Conservation (phyloP, 1,140 invertebrate genomes). For the Amphibalanus amphitrite region DNA sequence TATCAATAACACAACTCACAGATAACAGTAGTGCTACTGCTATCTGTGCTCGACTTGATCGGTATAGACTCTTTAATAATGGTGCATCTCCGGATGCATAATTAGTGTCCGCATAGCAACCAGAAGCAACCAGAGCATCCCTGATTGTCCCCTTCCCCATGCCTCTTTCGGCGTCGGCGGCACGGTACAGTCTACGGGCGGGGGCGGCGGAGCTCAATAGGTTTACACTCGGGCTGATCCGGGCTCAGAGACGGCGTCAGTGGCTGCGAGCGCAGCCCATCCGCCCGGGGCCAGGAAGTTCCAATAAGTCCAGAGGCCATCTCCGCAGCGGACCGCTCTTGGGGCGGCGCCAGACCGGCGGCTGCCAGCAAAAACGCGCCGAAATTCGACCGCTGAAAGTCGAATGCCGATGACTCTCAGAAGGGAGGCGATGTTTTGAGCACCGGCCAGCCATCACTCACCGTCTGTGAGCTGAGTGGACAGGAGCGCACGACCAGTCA, state of each 20-base stretch:
- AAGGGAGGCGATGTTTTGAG: not conserved
- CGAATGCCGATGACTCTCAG: not conserved
- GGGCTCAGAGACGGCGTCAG: not conserved
- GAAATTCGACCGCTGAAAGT: not conserved
- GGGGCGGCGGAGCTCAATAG: not conserved
- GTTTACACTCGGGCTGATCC: not conserved
- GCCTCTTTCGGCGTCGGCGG: too few relatives aligned
- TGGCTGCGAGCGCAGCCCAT: not conserved
- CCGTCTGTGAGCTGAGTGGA: not conserved
- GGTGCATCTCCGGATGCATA: too few relatives aligned
- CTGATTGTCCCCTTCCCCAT: too few relatives aligned
- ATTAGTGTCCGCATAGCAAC: too few relatives aligned
- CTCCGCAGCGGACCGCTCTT: not conserved
- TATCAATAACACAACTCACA: too few relatives aligned
- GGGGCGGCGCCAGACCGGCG: not conserved
- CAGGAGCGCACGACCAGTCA: not conserved
- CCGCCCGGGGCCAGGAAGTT: not conserved
- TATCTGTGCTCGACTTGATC: too few relatives aligned
- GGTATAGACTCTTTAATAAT: too few relatives aligned
- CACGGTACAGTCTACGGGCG: too few relatives aligned
- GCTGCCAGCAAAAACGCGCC: not conserved
- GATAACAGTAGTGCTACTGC: too few relatives aligned
- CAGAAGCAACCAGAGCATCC: too few relatives aligned
- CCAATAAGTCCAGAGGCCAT: not conserved
- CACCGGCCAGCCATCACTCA: not conserved